phyloP scores from a whole-genome alignment of 2,797 vertebrate species.

The Moxostoma hubbsi region DNA sequence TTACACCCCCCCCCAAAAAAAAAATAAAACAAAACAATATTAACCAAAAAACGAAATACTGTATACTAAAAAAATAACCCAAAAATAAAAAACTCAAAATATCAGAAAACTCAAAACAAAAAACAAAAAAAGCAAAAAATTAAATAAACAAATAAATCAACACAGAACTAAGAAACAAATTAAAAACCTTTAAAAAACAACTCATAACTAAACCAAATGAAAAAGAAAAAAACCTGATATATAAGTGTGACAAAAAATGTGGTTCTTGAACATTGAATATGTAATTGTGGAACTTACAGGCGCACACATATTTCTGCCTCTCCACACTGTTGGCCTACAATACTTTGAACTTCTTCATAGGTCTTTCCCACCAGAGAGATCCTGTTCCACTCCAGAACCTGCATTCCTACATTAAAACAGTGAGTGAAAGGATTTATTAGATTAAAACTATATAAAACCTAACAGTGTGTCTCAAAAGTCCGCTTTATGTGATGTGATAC shows the following conservation, averaged over 20 bases:
- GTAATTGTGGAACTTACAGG: slow-evolving; percentile 92
- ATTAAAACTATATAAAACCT: background rate
- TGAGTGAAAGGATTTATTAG: background rate
- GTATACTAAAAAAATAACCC: too few relatives aligned
- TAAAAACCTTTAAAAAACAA: too few relatives aligned
- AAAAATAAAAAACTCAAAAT: too few relatives aligned
- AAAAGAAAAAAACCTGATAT: too few relatives aligned
- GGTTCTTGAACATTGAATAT: slow-evolving; percentile 74
- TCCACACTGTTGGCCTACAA: slow-evolving; percentile 89
- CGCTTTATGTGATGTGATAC: too few relatives aligned
- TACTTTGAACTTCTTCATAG: slow-evolving; percentile 96
- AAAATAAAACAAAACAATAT: too few relatives aligned
- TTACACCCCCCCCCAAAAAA: too few relatives aligned
- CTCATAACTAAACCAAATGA: background rate
- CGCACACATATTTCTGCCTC: slow-evolving; percentile 99
- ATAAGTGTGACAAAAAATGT: background rate
- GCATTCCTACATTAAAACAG: slow-evolving; percentile 82
- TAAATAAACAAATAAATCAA: too few relatives aligned
- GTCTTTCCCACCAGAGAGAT: slow-evolving; percentile 91
- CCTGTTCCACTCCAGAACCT: slow-evolving; percentile 98
- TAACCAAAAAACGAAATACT: too few relatives aligned
- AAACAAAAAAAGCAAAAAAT: too few relatives aligned
- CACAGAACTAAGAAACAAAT: too few relatives aligned
- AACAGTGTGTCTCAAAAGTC: background rate
- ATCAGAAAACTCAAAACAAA: too few relatives aligned